Percentiles rank a stretch among this genome's conserved stretches.
These are phyloP conservation scores for Zophobas atratus DNA, from an alignment of 1,140 invertebrate genomes.

Conservation along the genomic window DNA sequence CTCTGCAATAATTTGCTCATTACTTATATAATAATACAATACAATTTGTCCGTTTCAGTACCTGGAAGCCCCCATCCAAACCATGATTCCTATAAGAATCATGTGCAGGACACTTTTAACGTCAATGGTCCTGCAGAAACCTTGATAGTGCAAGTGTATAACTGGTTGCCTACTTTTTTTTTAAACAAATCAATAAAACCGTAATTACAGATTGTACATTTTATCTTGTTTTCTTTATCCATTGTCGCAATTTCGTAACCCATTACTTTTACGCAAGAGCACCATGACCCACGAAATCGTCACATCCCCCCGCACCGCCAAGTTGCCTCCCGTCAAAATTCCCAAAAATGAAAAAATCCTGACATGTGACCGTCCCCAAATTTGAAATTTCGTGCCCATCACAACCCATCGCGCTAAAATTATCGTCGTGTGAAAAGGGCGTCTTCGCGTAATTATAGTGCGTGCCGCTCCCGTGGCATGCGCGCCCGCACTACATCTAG, in stretches of 20 bases:
- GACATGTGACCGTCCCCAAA: too few relatives aligned
- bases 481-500: slow-evolving; percentile 15
- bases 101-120: slow-evolving; percentile 68
- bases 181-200: too few relatives aligned
- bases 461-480: slow-evolving; percentile 12
- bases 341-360: too few relatives aligned
- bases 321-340: too few relatives aligned
- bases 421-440: slow-evolving; percentile 4
- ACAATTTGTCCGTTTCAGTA: slow-evolving; percentile 65
- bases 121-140: slow-evolving; percentile 65
- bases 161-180: too few relatives aligned
- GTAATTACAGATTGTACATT: too few relatives aligned
- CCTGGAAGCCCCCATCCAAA: slow-evolving; percentile 71
- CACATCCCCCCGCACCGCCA: too few relatives aligned
- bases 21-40: background rate
- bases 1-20: background rate
- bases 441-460: slow-evolving; percentile 14
- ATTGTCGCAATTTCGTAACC: too few relatives aligned
- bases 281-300: too few relatives aligned
- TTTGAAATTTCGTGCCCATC: too few relatives aligned
- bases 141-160: background rate
- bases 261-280: too few relatives aligned
- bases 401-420: background rate
- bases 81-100: slow-evolving; percentile 69
- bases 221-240: too few relatives aligned